phyloP scores from a whole-genome alignment of 35 echinoderm and acorn worm genomes.

The Apostichopus californicus region DNA sequence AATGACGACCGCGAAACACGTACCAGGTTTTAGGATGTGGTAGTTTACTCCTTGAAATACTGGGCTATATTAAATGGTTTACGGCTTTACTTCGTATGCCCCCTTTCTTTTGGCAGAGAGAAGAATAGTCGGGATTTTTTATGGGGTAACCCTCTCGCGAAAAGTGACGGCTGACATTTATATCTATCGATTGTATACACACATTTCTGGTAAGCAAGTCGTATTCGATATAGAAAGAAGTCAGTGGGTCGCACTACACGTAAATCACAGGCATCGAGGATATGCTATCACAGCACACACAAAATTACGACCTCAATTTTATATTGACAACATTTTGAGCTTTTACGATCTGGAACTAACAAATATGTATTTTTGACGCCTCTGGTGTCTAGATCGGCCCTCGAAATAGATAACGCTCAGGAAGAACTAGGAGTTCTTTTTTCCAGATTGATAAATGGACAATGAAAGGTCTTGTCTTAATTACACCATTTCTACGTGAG shows the following conservation, averaged over 20 bases:
- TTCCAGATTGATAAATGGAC: too few relatives aligned
- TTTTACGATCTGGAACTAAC: constrained; percentile 61
- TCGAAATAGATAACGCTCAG: neutral
- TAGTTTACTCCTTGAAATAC: constrained; percentile 30
- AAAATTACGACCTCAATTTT: constrained; percentile 60
- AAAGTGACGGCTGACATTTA: constrained; percentile 53
- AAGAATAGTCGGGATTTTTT: constrained; percentile 13
- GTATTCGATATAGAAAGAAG: constrained; percentile 19
- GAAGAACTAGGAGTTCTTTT: too few relatives aligned
- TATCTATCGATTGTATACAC: constrained; percentile 50
- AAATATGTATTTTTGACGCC: constrained; percentile 70
- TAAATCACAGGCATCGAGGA: constrained; percentile 38
- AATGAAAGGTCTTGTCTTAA: too few relatives aligned
- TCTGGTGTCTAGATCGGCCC: constrained; percentile 40
- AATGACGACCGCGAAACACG: constrained; percentile 50
- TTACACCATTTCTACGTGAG: too few relatives aligned
- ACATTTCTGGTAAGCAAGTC: constrained; percentile 22
- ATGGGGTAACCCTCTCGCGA: constrained; percentile 18
- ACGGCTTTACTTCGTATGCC: constrained; percentile 22
- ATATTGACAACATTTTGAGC: constrained; percentile 65
- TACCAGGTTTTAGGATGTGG: neutral
- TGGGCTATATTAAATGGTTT: constrained; percentile 55
- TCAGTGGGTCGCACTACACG: constrained; percentile 51
- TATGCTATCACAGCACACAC: constrained; percentile 9
- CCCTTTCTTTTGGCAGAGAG: constrained; percentile 2